phyloP scores from a whole-genome alignment of 2,113 vertebrate species.

The Melanerpes formicivorus region DNA sequence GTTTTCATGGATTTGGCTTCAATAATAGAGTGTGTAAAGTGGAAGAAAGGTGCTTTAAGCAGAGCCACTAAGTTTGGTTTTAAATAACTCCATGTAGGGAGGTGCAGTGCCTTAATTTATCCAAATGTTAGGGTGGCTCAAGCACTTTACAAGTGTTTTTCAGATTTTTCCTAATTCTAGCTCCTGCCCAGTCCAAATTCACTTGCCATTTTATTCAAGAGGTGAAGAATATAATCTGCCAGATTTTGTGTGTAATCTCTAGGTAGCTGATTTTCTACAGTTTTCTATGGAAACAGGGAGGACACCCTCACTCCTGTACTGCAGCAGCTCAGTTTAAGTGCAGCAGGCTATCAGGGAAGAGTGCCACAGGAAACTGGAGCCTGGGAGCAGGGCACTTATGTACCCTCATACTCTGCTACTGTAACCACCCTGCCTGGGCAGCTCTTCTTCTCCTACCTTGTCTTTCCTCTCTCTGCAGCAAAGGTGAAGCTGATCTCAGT shows the following conservation, averaged over 20 bases:
- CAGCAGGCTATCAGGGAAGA: not conserved
- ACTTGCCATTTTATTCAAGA: not conserved
- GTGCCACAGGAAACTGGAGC: not conserved
- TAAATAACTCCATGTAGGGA: conserved; percentile 20
- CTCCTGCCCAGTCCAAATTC: not conserved
- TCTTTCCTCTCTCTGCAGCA: not conserved
- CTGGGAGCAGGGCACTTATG: not conserved
- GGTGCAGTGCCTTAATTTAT: conserved; percentile 1
- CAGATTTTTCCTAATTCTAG: conserved; percentile 37
- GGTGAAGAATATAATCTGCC: not conserved
- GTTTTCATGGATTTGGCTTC: not conserved
- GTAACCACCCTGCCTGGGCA: not conserved
- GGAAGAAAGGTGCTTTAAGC: not conserved
- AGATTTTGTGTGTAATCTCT: not conserved
- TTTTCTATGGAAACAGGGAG: not conserved
- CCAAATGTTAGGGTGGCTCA: conserved; percentile 5
- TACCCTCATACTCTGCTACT: not conserved
- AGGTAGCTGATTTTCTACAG: not conserved
- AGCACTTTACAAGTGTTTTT: not conserved
- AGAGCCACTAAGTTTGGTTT: not conserved
- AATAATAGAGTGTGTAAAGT: not conserved
- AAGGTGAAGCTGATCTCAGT: not conserved
- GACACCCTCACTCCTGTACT: rapidly evolving
- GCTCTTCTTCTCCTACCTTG: not conserved
- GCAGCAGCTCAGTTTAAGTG: not conserved